phyloP scores from a whole-genome alignment of 2,797 vertebrate genomes.

The Adrianichthys oophorus region DNA sequence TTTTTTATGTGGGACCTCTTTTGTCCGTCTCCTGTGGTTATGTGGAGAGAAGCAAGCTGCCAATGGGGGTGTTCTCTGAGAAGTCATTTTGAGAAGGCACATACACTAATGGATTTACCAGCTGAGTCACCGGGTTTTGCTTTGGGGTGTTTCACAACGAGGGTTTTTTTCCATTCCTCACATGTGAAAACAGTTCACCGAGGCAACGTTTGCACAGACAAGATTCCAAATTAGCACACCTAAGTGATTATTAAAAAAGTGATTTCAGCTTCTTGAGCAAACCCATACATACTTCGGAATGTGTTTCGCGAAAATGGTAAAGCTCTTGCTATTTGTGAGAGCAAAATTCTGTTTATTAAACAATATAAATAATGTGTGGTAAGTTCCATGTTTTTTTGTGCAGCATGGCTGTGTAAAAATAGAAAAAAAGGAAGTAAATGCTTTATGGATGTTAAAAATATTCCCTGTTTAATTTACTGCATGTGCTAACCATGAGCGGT shows the following conservation, averaged over 20 bases:
- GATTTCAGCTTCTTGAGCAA: too few species aligned
- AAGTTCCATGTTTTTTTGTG: background rate
- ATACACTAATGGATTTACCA: constrained; percentile 71
- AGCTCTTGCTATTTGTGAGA: too few species aligned
- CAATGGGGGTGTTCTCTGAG: constrained; percentile 25
- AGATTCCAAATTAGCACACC: background rate
- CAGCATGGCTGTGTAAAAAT: constrained; percentile 3
- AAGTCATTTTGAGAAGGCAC: constrained; percentile 55
- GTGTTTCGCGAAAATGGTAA: too few species aligned
- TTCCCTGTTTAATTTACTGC: constrained; percentile 2
- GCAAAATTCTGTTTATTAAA: too few species aligned
- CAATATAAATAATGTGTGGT: too few species aligned
- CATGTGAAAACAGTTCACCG: constrained; percentile 17
- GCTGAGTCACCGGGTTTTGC: constrained; percentile 64
- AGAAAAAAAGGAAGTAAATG: constrained; percentile 13
- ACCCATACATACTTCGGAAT: too few species aligned
- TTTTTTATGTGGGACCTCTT: constrained; percentile 35
- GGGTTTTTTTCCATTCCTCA: constrained; percentile 33
- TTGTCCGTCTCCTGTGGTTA: constrained; percentile 53
- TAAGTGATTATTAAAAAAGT: too few species aligned
- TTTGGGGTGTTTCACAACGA: constrained; percentile 69
- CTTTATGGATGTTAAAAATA: background rate
- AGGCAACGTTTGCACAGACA: constrained; percentile 16
- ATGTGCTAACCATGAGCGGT: constrained; percentile 39
- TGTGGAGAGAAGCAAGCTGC: constrained; percentile 25